A percentile compares a stretch with the other conserved stretches of the same genome.
Conservation (phyloP, 2,888 invertebrate genomes). For the Hofmannophila pseudospretella region DNA sequence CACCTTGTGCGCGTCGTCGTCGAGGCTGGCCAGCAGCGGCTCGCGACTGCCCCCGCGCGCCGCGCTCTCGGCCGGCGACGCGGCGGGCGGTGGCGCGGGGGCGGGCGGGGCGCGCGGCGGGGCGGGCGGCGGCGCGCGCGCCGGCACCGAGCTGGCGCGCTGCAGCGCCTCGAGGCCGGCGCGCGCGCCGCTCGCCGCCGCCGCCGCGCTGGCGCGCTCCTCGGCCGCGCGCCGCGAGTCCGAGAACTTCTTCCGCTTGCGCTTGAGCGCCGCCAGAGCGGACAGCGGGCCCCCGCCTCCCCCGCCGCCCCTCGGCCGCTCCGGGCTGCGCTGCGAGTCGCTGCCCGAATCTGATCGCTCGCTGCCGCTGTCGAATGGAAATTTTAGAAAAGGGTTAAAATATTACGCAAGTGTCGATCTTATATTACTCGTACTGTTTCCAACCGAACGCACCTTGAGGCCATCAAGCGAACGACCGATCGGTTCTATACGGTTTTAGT, state of each 20-base stretch:
- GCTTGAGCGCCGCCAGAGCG: slow-evolving; percentile 85
- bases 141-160: slow-evolving; percentile 32
- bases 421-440: too few relatives aligned
- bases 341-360: slow-evolving; percentile 84
- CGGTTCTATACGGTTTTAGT: too few relatives aligned
- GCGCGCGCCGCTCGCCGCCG: slow-evolving; percentile 34
- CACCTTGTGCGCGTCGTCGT: slow-evolving; percentile 70
- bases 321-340: slow-evolving; percentile 83
- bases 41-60: slow-evolving; percentile 75
- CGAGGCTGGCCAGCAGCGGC: slow-evolving; percentile 79
- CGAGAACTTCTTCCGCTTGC: slow-evolving; percentile 90
- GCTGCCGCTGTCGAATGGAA: slow-evolving; percentile 54
- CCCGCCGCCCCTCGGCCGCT: slow-evolving; percentile 33
- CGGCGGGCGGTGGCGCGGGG: slow-evolving; percentile 47
- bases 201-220: slow-evolving; percentile 35
- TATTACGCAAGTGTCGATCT: too few relatives aligned
- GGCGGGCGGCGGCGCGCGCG: slow-evolving; percentile 16
- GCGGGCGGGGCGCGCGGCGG: slow-evolving; percentile 53
- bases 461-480: too few relatives aligned
- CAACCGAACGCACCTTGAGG: too few relatives aligned
- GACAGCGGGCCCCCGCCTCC: slow-evolving; percentile 67
- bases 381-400: too few relatives aligned
- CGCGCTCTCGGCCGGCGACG: slow-evolving; percentile 27
- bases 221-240: slow-evolving; percentile 81
- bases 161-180: slow-evolving; percentile 32